phyloP scores from a whole-genome alignment of 2,113 vertebrate species.

The Calidris pygmaea region DNA sequence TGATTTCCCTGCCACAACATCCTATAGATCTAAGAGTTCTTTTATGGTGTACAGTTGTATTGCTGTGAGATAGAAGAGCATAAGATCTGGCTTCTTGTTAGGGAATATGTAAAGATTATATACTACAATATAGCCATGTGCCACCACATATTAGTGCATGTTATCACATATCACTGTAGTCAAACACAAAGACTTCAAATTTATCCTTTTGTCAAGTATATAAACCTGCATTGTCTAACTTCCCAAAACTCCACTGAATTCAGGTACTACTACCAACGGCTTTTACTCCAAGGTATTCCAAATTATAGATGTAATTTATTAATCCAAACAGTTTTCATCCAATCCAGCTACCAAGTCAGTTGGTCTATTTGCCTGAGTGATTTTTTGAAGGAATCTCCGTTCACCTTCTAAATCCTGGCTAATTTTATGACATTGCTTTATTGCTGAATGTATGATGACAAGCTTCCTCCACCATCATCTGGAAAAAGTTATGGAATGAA shows the following conservation, averaged over 20 bases:
- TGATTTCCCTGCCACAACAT: not conserved
- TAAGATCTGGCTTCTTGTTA: not conserved
- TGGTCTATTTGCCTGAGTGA: not conserved
- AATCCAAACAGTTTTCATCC: not conserved
- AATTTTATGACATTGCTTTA: not conserved
- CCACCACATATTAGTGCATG: not conserved
- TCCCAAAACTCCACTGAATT: not conserved
- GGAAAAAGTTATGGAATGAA: not conserved
- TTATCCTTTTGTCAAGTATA: not conserved
- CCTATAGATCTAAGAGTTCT: not conserved
- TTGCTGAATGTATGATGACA: not conserved
- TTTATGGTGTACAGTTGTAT: not conserved
- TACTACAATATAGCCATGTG: not conserved
- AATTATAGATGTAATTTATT: not conserved
- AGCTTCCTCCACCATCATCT: not conserved
- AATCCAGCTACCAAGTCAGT: not conserved
- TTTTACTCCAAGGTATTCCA: not conserved
- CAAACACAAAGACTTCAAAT: not conserved
- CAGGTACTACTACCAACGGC: not conserved
- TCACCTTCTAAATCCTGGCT: not conserved
- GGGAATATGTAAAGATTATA: not conserved
- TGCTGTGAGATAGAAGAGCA: not conserved
- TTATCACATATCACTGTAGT: not conserved
- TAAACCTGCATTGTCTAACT: not conserved
- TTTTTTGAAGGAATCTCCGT: not conserved